Percentiles rank a stretch among this genome's conserved stretches.
phyloP scores from a whole-genome alignment of 2,888 invertebrate species.

The Smittia aterrima region DNA sequence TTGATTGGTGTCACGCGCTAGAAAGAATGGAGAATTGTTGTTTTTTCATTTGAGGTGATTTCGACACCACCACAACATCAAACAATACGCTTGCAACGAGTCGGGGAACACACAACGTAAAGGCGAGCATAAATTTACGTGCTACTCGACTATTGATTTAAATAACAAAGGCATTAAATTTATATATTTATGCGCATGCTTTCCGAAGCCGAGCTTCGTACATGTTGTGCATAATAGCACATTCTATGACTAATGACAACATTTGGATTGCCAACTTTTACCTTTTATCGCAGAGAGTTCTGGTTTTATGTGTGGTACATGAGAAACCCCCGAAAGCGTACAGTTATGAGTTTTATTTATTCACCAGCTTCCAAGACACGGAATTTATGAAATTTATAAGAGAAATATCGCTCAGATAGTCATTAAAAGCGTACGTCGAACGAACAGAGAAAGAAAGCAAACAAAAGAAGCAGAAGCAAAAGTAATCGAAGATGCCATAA shows the following conservation, averaged over 20 bases:
- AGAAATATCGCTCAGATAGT: conserved; percentile 34
- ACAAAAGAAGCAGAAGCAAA: conserved; percentile 33
- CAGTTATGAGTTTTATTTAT: conserved; percentile 15
- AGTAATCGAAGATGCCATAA: conserved; percentile 41
- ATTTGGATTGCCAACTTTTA: conserved; percentile 20
- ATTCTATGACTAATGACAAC: conserved; percentile 25
- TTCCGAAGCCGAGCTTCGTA: conserved; percentile 10
- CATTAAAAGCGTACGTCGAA: conserved; percentile 28
- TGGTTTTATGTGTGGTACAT: not conserved
- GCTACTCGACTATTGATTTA: conserved; percentile 36
- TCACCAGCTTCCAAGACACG: not conserved
- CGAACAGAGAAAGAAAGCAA: conserved; percentile 1
- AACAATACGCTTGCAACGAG: not conserved
- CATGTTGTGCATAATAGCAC: conserved; percentile 38
- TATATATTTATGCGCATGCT: conserved; percentile 40
- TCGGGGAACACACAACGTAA: not conserved
- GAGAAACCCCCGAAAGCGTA: not conserved
- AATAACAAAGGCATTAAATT: conserved; percentile 41
- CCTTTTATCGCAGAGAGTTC: conserved; percentile 12
- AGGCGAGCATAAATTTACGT: conserved; percentile 20
- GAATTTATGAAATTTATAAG: conserved; percentile 19
- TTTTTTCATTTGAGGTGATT: not conserved
- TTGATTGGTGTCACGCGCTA: conserved; percentile 28
- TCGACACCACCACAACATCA: not conserved
- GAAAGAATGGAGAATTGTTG: not conserved